These are phyloP conservation scores for Sinhomidia bicolor DNA, from an alignment of 2,888 invertebrate genomes.

Conservation along the genomic window DNA sequence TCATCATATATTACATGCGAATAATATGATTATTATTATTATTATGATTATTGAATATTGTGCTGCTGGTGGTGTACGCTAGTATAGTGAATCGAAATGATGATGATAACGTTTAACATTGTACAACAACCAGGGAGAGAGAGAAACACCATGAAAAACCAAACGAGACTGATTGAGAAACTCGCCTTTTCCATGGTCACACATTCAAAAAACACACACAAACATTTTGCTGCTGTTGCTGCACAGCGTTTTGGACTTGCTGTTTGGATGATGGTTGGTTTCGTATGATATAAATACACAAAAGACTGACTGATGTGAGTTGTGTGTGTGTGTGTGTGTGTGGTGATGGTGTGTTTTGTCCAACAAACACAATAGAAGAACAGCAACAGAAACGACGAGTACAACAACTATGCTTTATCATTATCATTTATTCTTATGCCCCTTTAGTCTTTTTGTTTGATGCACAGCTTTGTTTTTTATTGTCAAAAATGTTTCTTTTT, in stretches of 20 bases:
- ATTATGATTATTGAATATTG: not conserved
- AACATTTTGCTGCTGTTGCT: not conserved
- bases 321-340: too few species aligned
- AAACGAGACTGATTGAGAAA: slow-evolving; percentile 41
- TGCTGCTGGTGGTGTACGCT: not conserved
- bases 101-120: not conserved
- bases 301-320: not conserved
- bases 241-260: too few species aligned
- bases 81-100: not conserved
- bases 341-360: not conserved
- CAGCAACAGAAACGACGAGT: not conserved
- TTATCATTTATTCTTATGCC: not conserved
- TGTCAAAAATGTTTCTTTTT: not conserved
- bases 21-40: not conserved
- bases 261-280: not conserved
- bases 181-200: slow-evolving; percentile 54
- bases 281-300: not conserved
- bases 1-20: not conserved
- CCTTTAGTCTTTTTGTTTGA: not conserved
- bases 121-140: not conserved
- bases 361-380: not conserved
- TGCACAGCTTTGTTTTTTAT: not conserved
- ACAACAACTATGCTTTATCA: not conserved
- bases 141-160: not conserved
- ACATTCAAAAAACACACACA: not conserved